A percentile compares a stretch with the other conserved stretches of the same genome.
Conservation (phyloP, 2,797 vertebrate genomes). For the Jordanella pulchra region DNA sequence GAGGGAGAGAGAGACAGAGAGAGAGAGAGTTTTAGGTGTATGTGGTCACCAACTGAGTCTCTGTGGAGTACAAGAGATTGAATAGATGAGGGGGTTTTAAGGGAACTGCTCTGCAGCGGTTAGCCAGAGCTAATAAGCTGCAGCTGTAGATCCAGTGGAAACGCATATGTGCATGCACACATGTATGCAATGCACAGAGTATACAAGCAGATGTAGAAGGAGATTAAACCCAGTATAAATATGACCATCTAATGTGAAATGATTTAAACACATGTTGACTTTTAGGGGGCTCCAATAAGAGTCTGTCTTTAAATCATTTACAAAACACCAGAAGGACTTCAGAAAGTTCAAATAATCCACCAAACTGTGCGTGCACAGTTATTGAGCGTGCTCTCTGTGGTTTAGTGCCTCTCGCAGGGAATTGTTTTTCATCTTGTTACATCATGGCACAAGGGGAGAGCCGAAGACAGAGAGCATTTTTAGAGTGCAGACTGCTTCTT, state of each 20-base stretch:
- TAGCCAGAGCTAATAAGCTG: slow-evolving; percentile 71
- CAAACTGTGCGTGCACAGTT: slow-evolving; percentile 7
- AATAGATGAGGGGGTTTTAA: slow-evolving; percentile 66
- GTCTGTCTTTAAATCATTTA: slow-evolving; percentile 46
- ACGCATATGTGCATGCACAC: slow-evolving; percentile 28
- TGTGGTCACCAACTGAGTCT: slow-evolving; percentile 74
- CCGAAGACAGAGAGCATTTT: slow-evolving; percentile 62
- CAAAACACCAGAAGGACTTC: slow-evolving; percentile 39
- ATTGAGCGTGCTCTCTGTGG: slow-evolving; percentile 39
- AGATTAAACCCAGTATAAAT: slow-evolving; percentile 40
- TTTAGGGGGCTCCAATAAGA: slow-evolving; percentile 44
- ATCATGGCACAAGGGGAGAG: slow-evolving; percentile 64
- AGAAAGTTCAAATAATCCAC: slow-evolving; percentile 48
- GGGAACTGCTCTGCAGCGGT: slow-evolving; percentile 67
- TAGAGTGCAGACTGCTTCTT: slow-evolving; percentile 64
- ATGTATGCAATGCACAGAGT: slow-evolving; percentile 21
- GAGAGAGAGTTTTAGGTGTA: slow-evolving; percentile 72
- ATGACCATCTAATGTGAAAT: slow-evolving; percentile 32
- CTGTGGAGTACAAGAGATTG: slow-evolving; percentile 63
- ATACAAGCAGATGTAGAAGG: slow-evolving; percentile 32
- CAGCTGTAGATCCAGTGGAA: slow-evolving; percentile 70
- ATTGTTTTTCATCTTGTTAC: slow-evolving; percentile 72
- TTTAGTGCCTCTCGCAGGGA: slow-evolving; percentile 46
- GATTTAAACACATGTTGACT: slow-evolving; percentile 26
- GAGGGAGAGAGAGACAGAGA: slow-evolving; percentile 58